Conservation (phyloP, 2,113 vertebrate genomes). For the Phyllostomus hastatus region DNA sequence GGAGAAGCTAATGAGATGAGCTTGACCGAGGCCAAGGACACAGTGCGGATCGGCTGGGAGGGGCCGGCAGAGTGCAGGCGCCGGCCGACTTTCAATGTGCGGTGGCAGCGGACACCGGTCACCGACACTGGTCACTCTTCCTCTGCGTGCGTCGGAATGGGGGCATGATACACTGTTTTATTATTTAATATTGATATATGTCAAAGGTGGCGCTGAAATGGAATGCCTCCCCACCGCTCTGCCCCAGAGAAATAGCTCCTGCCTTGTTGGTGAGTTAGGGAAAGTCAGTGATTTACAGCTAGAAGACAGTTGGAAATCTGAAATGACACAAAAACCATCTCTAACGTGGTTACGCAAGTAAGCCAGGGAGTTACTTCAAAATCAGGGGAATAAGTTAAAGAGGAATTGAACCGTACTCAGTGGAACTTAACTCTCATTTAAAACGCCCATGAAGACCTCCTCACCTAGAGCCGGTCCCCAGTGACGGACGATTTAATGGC, state of each 20-base stretch:
- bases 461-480: not conserved
- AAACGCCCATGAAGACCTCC: rapidly evolving
- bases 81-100: not conserved
- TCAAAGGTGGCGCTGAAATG: not conserved
- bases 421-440: not conserved
- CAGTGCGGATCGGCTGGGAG: not conserved
- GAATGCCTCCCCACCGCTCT: rapidly evolving
- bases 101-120: not conserved
- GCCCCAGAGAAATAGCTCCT: not conserved
- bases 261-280: not conserved
- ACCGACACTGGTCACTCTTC: not conserved
- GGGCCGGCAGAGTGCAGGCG: not conserved
- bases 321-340: not conserved
- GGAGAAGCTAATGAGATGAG: not conserved
- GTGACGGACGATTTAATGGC: not conserved
- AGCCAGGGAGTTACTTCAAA: not conserved
- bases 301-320: not conserved
- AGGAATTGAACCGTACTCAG: not conserved
- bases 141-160: not conserved
- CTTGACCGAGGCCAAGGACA: not conserved
- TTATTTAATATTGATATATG: not conserved
- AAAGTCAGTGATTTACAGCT: not conserved
- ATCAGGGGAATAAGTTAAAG: not conserved
- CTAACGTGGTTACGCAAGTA: not conserved
- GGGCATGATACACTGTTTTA: not conserved